A percentile compares a stretch with the other conserved stretches of the same genome.
These are phyloP conservation scores for Venusia cambrica DNA, from an alignment of 2,888 invertebrate genomes.

Conservation along the genomic window DNA sequence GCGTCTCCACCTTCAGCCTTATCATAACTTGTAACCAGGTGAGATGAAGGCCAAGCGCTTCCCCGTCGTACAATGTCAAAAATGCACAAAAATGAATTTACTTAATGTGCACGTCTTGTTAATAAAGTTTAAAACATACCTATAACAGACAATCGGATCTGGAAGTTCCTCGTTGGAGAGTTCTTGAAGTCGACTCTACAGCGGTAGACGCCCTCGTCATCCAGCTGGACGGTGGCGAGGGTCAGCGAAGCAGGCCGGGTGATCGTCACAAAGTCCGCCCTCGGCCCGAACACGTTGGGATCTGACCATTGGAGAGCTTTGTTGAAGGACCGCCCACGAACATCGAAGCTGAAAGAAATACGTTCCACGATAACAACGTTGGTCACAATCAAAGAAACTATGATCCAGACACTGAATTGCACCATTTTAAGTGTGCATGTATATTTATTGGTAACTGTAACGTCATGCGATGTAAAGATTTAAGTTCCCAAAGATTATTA, in stretches of 20 bases:
- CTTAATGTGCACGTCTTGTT: no score
- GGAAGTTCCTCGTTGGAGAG: slow-evolving; percentile 92
- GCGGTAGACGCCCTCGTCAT: slow-evolving; percentile 92
- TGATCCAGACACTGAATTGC: no score
- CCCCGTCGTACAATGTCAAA: no score
- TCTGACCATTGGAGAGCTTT: slow-evolving; percentile 93
- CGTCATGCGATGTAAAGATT: no score
- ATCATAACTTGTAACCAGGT: no score
- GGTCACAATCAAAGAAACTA: neutral
- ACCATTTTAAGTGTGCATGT: no score
- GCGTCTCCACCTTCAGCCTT: no score
- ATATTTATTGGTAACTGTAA: no score
- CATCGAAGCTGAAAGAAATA: slow-evolving; percentile 86
- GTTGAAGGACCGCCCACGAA: slow-evolving; percentile 89
- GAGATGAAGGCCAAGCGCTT: no score
- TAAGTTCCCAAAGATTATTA: no score
- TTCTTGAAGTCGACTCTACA: slow-evolving; percentile 95
- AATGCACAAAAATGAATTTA: slow-evolving; percentile 29
- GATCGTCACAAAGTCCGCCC: slow-evolving; percentile 92
- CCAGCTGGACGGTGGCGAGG: slow-evolving; percentile 90
- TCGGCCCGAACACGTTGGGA: slow-evolving; percentile 89
- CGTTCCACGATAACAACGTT: neutral
- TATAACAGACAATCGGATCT: slow-evolving; percentile 93
- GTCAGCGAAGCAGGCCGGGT: slow-evolving; percentile 90
- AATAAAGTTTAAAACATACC: no score